Base-by-base conservation (phyloP, 1,140 invertebrate species). In the Heliconius melpomene region DNA sequence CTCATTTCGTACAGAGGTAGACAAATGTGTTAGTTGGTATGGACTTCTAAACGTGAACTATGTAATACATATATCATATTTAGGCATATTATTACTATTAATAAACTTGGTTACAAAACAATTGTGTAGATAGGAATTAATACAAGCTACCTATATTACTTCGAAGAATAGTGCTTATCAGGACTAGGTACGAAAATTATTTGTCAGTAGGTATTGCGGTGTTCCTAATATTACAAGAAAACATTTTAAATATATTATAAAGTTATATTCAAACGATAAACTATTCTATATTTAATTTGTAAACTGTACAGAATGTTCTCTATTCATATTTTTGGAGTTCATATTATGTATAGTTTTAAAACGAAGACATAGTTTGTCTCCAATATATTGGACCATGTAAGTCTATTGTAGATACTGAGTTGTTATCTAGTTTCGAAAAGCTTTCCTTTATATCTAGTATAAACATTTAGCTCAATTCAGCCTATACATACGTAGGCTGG, bases 401-500 rank as follows among this genome's bases (percentile, higher is more conserved):
- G 72, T 54, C 75, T 54, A 72, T 26, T 74, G 54, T 60, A 60
- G 74, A 72, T 11, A 38, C 60, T 66, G 71, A 77, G 54, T 36
- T 66, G 57, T 36, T 77, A 74, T 36, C 26, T 32, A 74, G 23
- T 13, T 66, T 66, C 23, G 26, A 66, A 66, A 66, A 66, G 60
- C 60, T 66, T 66, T 66, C 60, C 26, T 66, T 29, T 54, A 52
- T 54, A 77, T 74, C 38, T 66, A 50, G 73, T 40, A 54, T 77
- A 76, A 77, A 83, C 70, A 85, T 73, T 84, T 79, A 83, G 57
- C 74, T 83, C 79, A 77, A 82, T 76, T 80, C 5, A 66, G 60
- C 60, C 60, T 66, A 66, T 66, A 80, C 66, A 76, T 84, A 86
- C 84, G 84, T 87, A 91, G 91, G 91, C 90, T 91, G 85, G 87